Percentiles rank a stretch among this genome's conserved stretches.
phyloP scores from a whole-genome alignment of 2,113 vertebrate genomes.

The Psettodes erumei region DNA sequence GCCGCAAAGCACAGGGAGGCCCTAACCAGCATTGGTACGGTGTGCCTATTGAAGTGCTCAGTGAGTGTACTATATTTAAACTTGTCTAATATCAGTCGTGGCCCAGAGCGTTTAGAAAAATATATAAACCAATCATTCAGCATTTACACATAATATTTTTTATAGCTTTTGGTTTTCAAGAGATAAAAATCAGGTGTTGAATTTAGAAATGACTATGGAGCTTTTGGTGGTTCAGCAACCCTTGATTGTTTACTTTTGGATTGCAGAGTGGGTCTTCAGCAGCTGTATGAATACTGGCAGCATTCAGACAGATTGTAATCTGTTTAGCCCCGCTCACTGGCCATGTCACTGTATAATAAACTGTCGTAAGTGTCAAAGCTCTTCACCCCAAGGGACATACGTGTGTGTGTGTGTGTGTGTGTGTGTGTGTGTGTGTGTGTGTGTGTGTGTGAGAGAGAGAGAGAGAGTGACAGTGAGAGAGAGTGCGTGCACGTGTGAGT shows the following conservation, averaged over 20 bases:
- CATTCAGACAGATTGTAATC: conserved; percentile 66
- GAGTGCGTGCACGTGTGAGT: background rate
- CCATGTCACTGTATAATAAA: conserved; percentile 73
- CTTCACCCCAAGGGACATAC: conserved; percentile 50
- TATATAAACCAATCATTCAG: background rate
- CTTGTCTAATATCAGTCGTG: background rate
- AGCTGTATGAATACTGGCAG: conserved; percentile 47
- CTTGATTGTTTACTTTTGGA: conserved; percentile 20
- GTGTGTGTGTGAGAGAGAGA: too few relatives aligned
- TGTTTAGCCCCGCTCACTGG: conserved; percentile 65
- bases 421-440: background rate
- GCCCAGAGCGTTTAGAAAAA: background rate
- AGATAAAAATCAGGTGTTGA: background rate
- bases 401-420: conserved; percentile 1
- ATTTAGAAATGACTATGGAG: too few relatives aligned
- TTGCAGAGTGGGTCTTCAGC: conserved; percentile 17
- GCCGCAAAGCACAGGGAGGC: background rate
- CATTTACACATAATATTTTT: background rate
- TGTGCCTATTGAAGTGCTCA: too few relatives aligned
- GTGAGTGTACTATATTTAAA: background rate
- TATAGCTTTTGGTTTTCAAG: background rate
- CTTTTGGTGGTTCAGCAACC: background rate
- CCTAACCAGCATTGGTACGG: too few relatives aligned
- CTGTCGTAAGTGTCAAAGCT: conserved; percentile 70
- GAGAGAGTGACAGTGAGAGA: too few relatives aligned